Evolutionary conservation across 2,888 invertebrate genomes (phyloP), one percentile per base, ranked within the genome.

Genomic region (Platycheirus rosarum): DNA sequence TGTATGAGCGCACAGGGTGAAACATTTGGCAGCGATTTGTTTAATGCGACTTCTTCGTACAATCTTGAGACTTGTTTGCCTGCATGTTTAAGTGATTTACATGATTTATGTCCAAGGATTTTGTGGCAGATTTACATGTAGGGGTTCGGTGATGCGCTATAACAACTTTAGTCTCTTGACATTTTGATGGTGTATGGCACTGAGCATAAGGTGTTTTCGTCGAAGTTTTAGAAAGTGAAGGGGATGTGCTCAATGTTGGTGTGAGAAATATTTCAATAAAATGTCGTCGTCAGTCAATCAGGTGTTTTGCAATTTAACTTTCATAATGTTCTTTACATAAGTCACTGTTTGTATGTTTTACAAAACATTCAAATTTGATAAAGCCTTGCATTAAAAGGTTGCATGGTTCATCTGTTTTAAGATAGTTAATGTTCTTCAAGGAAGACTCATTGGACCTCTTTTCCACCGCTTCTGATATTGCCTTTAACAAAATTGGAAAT

Each of bases 21-120:
- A 88, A 88, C 89, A 89, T 88, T 89, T 90, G 89, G 89, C 87
- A 88, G 87, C 89, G 89, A 90, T 90, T 90, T 90, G 89, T 90
- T 89, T 90, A 89, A 89, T 89, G 89, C 71, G 76, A 26, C 75
- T 70, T 75, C 51, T 26, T 48, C 40, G 53, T 13, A 48, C 48
- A 48, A 18, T 46, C 48, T 48, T 51, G 26, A 42, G 44, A 20
- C 68, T 40, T 84, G 85, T 84, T 55, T 86, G 86, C 86, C 87
- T 90, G 88, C 89, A 88, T 89, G 89, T 88, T 89, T 86, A 88
- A 89, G 90, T 89, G 90, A 90, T 90, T 90, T 90, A 89, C 86
- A 88, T 90, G 90, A 90, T 90, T 90, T 90, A 90, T 90, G 88
- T 87, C 86, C 84, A 85, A 87, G 86, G 86, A 87, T 86, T 86